A percentile compares a stretch with the other conserved stretches of the same genome.
phyloP scores from a whole-genome alignment of 2,113 vertebrate species.

The Nestor notabilis region DNA sequence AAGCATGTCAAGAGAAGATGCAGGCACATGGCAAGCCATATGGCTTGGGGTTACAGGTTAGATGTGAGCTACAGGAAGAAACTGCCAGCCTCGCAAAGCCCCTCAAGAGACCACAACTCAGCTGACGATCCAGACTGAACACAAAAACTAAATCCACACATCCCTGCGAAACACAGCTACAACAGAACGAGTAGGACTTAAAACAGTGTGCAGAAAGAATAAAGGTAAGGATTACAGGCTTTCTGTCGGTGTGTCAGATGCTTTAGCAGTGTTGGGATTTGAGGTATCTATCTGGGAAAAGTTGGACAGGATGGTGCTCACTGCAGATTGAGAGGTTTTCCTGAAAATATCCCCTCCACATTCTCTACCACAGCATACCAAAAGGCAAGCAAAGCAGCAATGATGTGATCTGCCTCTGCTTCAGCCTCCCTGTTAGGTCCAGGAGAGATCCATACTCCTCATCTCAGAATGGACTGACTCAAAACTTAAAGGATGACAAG shows the following conservation, averaged over 20 bases:
- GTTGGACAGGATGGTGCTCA: background rate
- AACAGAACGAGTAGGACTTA: background rate
- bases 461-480: background rate
- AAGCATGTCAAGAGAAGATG: slow-evolving; percentile 1
- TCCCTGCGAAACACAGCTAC: background rate
- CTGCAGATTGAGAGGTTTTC: background rate
- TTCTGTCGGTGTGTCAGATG: background rate
- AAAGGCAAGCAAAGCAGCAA: background rate
- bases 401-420: background rate
- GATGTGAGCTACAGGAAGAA: background rate
- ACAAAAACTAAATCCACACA: background rate
- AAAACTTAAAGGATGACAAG: background rate
- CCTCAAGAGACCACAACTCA: background rate
- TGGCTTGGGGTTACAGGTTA: slow-evolving; percentile 5
- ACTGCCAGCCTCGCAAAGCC: background rate
- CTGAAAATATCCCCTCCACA: background rate
- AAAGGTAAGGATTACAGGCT: background rate
- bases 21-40: background rate
- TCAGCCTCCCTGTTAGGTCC: background rate
- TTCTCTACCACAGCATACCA: background rate
- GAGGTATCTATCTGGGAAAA: background rate
- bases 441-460: background rate
- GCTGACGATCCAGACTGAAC: background rate
- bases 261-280: background rate
- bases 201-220: background rate